Percentiles rank a stretch among this genome's conserved stretches.
Evolutionary conservation across 2,888 invertebrate species (phyloP).

Genomic region (Tipula confusa): DNA sequence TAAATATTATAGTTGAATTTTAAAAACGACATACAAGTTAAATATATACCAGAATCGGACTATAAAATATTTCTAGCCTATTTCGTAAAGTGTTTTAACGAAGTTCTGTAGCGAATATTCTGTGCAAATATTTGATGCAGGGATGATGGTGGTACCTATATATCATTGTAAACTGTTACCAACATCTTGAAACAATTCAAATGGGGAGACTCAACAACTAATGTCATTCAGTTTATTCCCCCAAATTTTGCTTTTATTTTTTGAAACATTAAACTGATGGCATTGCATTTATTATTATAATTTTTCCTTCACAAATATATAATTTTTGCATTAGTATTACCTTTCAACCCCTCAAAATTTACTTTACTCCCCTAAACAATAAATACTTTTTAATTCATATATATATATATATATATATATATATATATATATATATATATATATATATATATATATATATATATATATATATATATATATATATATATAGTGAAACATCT

Average conservation of each 20-base stretch:
- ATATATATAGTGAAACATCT: neutral
- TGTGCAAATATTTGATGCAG: neutral
- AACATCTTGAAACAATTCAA: neutral
- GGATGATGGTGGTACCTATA: neutral
- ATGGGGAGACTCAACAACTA: neutral
- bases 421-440: neutral
- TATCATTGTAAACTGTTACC: neutral
- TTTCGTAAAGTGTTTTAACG: too few species aligned
- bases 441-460: neutral
- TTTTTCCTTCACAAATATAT: neutral
- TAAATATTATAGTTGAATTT: too few species aligned
- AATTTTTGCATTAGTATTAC: neutral
- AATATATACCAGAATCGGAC: too few species aligned
- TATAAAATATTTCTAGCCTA: too few species aligned
- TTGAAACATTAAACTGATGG: neutral
- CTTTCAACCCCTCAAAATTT: neutral
- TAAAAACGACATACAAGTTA: too few species aligned
- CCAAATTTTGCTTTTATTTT: neutral
- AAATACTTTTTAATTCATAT: too few species aligned
- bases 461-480: neutral
- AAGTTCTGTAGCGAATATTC: too few species aligned
- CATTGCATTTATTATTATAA: neutral
- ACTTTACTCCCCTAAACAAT: neutral
- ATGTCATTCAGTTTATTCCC: neutral
- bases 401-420: neutral